Evolutionary conservation across 2,888 invertebrate genomes (phyloP).

Genomic region (Achlya flavicornis): DNA sequence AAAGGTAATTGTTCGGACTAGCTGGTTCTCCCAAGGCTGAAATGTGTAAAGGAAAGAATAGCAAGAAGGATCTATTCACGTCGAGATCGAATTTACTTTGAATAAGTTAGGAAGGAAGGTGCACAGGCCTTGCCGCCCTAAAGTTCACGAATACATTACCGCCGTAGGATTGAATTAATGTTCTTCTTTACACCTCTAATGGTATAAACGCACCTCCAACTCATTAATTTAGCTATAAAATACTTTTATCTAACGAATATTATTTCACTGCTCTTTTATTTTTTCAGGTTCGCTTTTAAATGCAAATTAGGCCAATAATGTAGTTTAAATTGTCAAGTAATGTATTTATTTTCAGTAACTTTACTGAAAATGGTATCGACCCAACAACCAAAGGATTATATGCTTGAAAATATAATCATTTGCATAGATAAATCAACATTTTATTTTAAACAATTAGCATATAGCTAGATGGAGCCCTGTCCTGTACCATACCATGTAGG

Average conservation of each 20-base stretch:
- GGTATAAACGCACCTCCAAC: slow-evolving; percentile 33
- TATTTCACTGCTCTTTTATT: neutral
- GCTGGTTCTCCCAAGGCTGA: neutral
- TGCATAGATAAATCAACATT: no score
- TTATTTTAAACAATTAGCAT: no score
- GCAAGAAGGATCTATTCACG: slow-evolving; percentile 5
- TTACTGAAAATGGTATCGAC: no score
- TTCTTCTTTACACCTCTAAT: slow-evolving; percentile 41
- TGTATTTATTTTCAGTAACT: no score
- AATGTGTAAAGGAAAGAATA: slow-evolving; percentile 7
- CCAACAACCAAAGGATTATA: no score
- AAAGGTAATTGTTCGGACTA: neutral
- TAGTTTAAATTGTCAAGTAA: no score
- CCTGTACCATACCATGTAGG: no score
- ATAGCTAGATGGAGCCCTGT: no score
- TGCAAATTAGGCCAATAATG: no score
- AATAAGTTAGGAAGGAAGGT: slow-evolving; percentile 1
- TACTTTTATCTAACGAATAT: neutral
- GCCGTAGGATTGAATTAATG: slow-evolving; percentile 49
- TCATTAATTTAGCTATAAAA: slow-evolving; percentile 32
- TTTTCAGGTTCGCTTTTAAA: no score
- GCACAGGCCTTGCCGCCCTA: slow-evolving; percentile 19
- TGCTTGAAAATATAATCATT: no score
- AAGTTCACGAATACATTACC: slow-evolving; percentile 52
- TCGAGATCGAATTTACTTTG: slow-evolving; percentile 7